phyloP scores from a whole-genome alignment of 2,797 vertebrate genomes.

The Menidia menidia region DNA sequence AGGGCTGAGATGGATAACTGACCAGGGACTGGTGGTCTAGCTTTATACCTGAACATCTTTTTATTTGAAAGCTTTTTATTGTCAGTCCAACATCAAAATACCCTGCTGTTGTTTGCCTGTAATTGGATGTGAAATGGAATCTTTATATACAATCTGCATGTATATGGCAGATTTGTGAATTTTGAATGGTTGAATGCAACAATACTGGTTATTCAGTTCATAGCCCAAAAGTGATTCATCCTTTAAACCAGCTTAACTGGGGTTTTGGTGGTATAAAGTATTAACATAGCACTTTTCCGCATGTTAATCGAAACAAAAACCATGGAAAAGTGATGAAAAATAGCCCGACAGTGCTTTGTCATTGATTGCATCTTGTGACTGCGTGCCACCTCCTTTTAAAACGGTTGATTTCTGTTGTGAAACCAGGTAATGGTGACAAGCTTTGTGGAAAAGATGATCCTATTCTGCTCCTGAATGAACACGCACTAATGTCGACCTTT shows the following conservation, averaged over 20 bases:
- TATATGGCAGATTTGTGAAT: not conserved
- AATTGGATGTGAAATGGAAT: not conserved
- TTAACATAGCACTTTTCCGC: not conserved
- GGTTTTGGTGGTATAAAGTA: no score
- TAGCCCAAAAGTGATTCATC: no score
- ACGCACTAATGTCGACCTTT: conserved; percentile 96
- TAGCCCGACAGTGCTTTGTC: conserved; percentile 15
- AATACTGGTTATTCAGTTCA: no score
- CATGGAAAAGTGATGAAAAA: not conserved
- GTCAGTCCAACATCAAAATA: no score
- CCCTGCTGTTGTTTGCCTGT: no score
- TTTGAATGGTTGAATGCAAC: no score
- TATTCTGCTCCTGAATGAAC: conserved; percentile 93
- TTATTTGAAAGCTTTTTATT: no score
- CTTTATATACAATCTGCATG: no score
- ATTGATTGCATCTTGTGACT: conserved; percentile 39
- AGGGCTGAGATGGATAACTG: conserved; percentile 8
- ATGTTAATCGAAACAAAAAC: not conserved
- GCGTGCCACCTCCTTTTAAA: conserved; percentile 85
- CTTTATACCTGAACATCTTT: no score
- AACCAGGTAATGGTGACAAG: conserved; percentile 89
- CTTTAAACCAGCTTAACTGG: no score
- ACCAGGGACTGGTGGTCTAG: not conserved
- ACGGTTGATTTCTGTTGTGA: conserved; percentile 90
- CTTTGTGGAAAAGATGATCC: conserved; percentile 92